Conservation (phyloP, 1,140 invertebrate genomes). For the Trichonephila clavipes region DNA sequence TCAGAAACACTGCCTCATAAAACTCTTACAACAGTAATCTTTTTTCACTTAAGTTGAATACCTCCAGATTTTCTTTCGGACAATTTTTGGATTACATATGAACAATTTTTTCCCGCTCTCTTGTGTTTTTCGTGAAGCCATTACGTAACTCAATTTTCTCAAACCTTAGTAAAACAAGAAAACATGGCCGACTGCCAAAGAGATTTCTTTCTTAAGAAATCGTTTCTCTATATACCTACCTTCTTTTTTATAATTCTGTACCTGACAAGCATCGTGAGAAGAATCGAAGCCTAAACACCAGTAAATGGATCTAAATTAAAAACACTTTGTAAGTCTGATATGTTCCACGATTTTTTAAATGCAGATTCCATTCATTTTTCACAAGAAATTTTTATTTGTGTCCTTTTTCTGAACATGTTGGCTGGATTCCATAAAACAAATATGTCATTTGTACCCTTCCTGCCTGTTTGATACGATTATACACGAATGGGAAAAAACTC, state of each 20-base stretch:
- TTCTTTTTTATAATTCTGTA: slow-evolving; percentile 37
- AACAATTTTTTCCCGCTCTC: slow-evolving; percentile 21
- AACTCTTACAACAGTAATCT: slow-evolving; percentile 38
- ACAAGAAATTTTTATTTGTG: slow-evolving; percentile 31
- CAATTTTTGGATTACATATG: slow-evolving; percentile 67
- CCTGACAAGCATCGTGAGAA: slow-evolving; percentile 31
- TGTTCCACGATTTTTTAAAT: neutral
- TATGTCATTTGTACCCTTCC: neutral
- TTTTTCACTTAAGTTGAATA: slow-evolving; percentile 45
- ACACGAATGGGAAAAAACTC: neutral
- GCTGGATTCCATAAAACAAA: slow-evolving; percentile 47
- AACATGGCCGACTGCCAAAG: slow-evolving; percentile 58
- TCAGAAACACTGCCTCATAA: slow-evolving; percentile 46
- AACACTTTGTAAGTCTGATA: slow-evolving; percentile 39
- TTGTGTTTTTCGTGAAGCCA: slow-evolving; percentile 29
- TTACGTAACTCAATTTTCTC: slow-evolving; percentile 68
- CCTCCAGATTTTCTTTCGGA: slow-evolving; percentile 23
- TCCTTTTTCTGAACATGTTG: slow-evolving; percentile 31
- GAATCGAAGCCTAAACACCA: slow-evolving; percentile 35
- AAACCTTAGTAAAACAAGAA: slow-evolving; percentile 35
- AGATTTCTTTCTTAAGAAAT: slow-evolving; percentile 29
- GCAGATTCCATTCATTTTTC: slow-evolving; percentile 33
- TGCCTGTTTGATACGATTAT: neutral
- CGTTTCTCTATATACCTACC: neutral
- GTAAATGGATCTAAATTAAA: slow-evolving; percentile 62